Percentiles rank a stretch among this genome's conserved stretches.
Evolutionary conservation across 2,888 invertebrate species (phyloP).

Genomic region (Endomychus coccineus): DNA sequence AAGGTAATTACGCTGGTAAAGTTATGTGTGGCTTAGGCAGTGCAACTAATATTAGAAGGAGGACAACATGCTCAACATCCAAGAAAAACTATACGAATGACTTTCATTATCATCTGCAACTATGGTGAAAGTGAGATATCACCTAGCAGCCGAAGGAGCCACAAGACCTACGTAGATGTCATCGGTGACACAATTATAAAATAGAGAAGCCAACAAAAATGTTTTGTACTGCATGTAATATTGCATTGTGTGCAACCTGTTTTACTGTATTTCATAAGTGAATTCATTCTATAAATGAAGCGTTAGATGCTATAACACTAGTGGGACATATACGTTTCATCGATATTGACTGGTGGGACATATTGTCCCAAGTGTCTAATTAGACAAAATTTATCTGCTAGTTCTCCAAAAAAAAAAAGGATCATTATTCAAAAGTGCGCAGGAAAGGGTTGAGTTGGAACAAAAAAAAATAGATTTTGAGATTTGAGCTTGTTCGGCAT

Average conservation of each 20-base stretch:
- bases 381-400: no score
- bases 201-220: conserved; percentile 12
- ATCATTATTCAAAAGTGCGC: no score
- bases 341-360: not conserved
- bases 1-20: no score
- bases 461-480: no score
- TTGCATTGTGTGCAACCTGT: conserved; percentile 8
- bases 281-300: conserved; percentile 1
- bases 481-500: no score
- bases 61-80: conserved; percentile 2
- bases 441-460: no score
- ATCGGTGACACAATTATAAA: conserved; percentile 13
- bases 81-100: not conserved
- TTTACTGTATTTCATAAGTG: conserved; percentile 1
- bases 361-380: not conserved
- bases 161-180: conserved; percentile 13
- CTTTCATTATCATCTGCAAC: conserved; percentile 4
- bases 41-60: not conserved
- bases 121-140: conserved; percentile 9
- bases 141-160: conserved; percentile 10
- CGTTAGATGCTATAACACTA: not conserved
- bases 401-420: no score
- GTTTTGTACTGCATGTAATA: conserved; percentile 14
- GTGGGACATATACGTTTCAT: conserved; percentile 1
- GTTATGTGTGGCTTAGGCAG: no score